phyloP scores from a whole-genome alignment of 2,797 vertebrate species.

The Rhinogobio ventralis region DNA sequence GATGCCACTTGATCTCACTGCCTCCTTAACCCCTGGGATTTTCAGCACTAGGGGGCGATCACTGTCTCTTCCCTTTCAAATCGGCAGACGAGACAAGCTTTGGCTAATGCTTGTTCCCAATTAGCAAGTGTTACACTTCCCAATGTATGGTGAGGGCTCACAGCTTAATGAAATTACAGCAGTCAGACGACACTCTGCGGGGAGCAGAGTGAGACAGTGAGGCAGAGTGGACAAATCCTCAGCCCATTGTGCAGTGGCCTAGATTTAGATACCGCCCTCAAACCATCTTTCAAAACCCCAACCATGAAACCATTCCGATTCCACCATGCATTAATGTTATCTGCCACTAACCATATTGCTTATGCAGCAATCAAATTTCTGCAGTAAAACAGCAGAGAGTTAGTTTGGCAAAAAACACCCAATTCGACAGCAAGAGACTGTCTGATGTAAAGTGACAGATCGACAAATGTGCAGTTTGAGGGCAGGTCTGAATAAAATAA shows the following conservation, averaged over 20 bases:
- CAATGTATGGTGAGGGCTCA: constrained; percentile 35
- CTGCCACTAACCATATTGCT: constrained; percentile 10
- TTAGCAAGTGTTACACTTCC: constrained; percentile 49
- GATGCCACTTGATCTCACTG: constrained; percentile 38
- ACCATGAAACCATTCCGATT: constrained; percentile 14
- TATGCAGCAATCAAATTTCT: background rate
- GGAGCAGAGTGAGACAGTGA: constrained; percentile 12
- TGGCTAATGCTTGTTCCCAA: constrained; percentile 54
- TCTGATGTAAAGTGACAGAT: background rate
- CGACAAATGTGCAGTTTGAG: background rate
- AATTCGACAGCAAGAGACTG: background rate
- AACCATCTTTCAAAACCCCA: constrained; percentile 29
- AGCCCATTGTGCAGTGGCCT: constrained; percentile 42
- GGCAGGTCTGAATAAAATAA: background rate
- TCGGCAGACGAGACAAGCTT: constrained; percentile 37
- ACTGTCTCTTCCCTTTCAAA: constrained; percentile 37
- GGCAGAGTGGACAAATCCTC: constrained; percentile 37
- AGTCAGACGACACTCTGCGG: constrained; percentile 11
- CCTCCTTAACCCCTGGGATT: constrained; percentile 3
- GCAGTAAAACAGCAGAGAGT: background rate
- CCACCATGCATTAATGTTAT: constrained; percentile 22
- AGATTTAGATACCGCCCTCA: constrained; percentile 31
- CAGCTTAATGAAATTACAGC: constrained; percentile 55
- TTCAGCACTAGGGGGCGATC: constrained; percentile 27
- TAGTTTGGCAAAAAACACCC: background rate